Percentiles rank a stretch among this genome's conserved stretches.
Evolutionary conservation across 2,888 invertebrate species (phyloP).

Genomic region (Luperina testacea): DNA sequence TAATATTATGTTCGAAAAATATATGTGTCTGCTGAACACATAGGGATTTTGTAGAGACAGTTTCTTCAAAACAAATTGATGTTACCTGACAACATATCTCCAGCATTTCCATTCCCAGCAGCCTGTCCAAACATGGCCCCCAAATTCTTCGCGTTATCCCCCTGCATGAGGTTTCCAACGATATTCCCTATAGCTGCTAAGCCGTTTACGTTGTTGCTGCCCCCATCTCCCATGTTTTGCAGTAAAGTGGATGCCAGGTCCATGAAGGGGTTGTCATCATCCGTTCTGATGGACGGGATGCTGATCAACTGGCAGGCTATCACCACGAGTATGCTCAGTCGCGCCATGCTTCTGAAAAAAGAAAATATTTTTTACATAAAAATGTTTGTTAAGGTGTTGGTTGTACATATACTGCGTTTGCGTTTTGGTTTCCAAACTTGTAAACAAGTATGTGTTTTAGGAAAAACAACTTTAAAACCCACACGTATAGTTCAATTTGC

Average conservation of each 20-base stretch:
- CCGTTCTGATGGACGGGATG: slow-evolving; percentile 77
- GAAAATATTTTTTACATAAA: background rate
- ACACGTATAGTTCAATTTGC: no score
- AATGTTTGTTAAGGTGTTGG: background rate
- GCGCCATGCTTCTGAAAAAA: slow-evolving; percentile 76
- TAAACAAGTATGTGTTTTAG: no score
- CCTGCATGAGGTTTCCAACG: slow-evolving; percentile 92
- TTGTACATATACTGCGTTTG: background rate
- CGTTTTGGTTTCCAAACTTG: no score
- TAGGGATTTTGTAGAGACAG: no score
- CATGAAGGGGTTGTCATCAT: slow-evolving; percentile 90
- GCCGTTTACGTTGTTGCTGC: slow-evolving; percentile 78
- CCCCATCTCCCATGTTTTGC: slow-evolving; percentile 89
- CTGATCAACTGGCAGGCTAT: slow-evolving; percentile 73
- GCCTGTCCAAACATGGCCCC: slow-evolving; percentile 81
- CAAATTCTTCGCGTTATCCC: slow-evolving; percentile 91
- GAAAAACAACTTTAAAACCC: no score
- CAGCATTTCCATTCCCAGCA: slow-evolving; percentile 76
- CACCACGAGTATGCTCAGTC: slow-evolving; percentile 69
- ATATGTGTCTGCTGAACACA: no score
- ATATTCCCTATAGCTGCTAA: slow-evolving; percentile 91
- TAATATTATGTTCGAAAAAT: no score
- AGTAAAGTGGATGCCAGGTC: slow-evolving; percentile 93
- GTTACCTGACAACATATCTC: slow-evolving; percentile 87
- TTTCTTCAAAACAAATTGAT: no score